A percentile compares a stretch with the other conserved stretches of the same genome.
phyloP scores from a whole-genome alignment of 1,140 invertebrate genomes.

The Apis dorsata region DNA sequence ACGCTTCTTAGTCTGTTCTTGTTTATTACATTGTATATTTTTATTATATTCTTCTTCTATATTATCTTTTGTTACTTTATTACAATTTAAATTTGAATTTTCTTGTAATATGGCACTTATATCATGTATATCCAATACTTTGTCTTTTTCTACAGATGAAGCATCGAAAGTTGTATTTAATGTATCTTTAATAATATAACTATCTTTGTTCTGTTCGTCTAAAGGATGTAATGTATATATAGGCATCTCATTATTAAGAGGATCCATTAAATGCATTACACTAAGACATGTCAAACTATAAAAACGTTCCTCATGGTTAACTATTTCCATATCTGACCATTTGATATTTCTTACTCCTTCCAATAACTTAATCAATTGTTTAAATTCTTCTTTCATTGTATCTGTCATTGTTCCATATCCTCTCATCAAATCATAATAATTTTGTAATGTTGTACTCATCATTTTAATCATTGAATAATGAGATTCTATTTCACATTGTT shows the following conservation, averaged over 20 bases:
- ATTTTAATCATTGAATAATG: conserved; percentile 68
- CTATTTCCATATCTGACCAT: conserved; percentile 74
- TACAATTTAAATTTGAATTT: neutral
- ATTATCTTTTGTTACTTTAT: neutral
- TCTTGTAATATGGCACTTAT: conserved; percentile 44
- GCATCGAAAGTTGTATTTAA: conserved; percentile 52
- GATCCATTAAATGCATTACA: conserved; percentile 54
- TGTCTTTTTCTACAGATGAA: conserved; percentile 28
- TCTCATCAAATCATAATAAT: conserved; percentile 72
- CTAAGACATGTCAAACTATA: conserved; percentile 69
- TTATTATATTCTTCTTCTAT: conserved; percentile 20
- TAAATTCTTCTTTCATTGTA: conserved; percentile 74
- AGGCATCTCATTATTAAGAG: conserved; percentile 61
- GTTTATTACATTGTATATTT: neutral
- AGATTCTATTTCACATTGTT: conserved; percentile 74
- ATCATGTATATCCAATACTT: conserved; percentile 6
- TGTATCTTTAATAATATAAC: neutral
- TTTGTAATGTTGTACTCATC: conserved; percentile 71
- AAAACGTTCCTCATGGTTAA: conserved; percentile 64
- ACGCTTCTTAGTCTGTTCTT: conserved; percentile 70
- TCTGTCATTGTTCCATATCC: conserved; percentile 72
- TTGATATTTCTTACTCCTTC: conserved; percentile 78
- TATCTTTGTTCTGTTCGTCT: conserved; percentile 40
- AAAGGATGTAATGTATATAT: conserved; percentile 3
- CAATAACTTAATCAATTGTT: conserved; percentile 74